Evolutionary conservation across 2,888 invertebrate species (phyloP).

Genomic region (Piscicola geometra): DNA sequence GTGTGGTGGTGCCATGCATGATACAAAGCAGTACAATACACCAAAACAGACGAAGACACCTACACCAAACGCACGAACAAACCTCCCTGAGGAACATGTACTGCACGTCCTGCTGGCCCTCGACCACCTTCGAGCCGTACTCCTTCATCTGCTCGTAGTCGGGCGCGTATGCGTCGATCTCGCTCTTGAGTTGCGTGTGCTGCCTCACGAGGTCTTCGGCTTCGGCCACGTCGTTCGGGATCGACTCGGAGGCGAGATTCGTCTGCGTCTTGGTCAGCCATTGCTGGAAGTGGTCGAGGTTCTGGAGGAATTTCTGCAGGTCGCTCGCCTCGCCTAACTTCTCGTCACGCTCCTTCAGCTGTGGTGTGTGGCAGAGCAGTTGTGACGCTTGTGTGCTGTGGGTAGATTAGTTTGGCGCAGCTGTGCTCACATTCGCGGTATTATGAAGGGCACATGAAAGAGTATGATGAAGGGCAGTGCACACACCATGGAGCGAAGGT

Average conservation of each 20-base stretch:
- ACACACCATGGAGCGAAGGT: conserved; percentile 82
- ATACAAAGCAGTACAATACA: no score
- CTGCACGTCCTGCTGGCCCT: conserved; percentile 79
- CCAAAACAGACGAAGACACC: conserved; percentile 7
- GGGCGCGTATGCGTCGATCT: conserved; percentile 97
- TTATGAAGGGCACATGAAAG: no score
- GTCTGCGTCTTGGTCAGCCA: conserved; percentile 99
- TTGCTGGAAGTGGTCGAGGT: conserved; percentile 98
- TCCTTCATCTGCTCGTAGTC: conserved; percentile 99
- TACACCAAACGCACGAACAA: conserved; percentile 22
- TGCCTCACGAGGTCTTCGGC: conserved; percentile 93
- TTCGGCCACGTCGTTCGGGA: conserved; percentile 62
- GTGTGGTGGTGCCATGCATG: no score
- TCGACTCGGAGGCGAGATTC: conserved; percentile 62
- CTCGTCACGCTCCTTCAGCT: conserved; percentile 93
- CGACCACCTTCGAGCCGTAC: conserved; percentile 72
- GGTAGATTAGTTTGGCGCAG: no score
- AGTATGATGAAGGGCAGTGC: background rate
- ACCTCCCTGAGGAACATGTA: conserved; percentile 97
- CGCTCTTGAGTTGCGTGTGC: conserved; percentile 93
- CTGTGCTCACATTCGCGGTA: no score
- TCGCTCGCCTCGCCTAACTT: conserved; percentile 98
- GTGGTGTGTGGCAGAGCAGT: conserved; percentile 38
- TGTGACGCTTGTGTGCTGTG: no score
- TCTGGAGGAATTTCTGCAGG: conserved; percentile 76